Conservation (phyloP, 2,888 invertebrate species). For the Malacosoma neustria region DNA sequence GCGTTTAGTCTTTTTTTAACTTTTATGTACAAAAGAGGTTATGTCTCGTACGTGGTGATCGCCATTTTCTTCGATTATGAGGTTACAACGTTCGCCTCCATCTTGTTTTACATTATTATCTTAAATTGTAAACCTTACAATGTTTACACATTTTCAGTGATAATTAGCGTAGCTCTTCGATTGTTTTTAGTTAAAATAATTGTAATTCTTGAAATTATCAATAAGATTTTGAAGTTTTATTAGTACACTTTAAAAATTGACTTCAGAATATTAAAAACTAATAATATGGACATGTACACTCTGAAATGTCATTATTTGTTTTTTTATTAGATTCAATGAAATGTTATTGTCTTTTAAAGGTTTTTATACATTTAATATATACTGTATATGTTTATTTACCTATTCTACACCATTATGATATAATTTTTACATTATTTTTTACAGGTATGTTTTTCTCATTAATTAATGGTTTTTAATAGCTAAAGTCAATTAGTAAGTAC, state of each 20-base stretch:
- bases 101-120: constrained; percentile 37
- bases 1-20: constrained; percentile 29
- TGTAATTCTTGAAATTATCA: constrained; percentile 43
- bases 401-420: too few relatives aligned
- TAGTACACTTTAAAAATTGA: background rate
- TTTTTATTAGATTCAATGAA: too few relatives aligned
- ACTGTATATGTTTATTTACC: too few relatives aligned
- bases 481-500: too few relatives aligned
- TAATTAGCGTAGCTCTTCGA: constrained; percentile 52
- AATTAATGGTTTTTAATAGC: too few relatives aligned
- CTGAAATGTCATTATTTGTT: too few relatives aligned
- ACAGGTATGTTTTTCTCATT: too few relatives aligned
- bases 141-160: constrained; percentile 54
- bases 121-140: constrained; percentile 54
- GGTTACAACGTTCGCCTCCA: constrained; percentile 26
- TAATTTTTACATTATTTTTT: too few relatives aligned
- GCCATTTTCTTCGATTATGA: constrained; percentile 39
- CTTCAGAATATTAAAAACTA: too few relatives aligned
- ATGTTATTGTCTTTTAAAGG: too few relatives aligned
- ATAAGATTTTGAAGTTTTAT: constrained; percentile 12
- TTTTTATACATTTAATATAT: too few relatives aligned
- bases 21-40: constrained; percentile 31
- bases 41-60: constrained; percentile 24
- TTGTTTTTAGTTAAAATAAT: constrained; percentile 45
- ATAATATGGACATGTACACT: too few relatives aligned